phyloP scores from a whole-genome alignment of 1,140 invertebrate genomes.

The Heterodera carotae region DNA sequence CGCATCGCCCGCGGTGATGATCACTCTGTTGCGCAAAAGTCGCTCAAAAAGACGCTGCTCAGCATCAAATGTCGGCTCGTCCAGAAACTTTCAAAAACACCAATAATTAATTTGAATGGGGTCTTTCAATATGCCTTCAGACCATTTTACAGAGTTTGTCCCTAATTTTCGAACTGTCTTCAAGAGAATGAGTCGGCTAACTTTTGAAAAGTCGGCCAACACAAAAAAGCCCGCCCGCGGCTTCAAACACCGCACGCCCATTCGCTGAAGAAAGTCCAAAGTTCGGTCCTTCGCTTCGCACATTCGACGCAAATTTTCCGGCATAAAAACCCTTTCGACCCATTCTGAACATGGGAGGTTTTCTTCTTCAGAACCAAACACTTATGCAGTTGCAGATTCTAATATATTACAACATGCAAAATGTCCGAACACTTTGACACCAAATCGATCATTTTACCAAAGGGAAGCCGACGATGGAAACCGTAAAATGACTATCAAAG shows the following conservation, averaged over 20 bases:
- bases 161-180: constrained; percentile 12
- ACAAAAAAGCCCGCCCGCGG: constrained; percentile 50
- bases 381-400: too few relatives aligned
- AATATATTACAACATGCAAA: too few relatives aligned
- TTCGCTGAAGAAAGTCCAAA: constrained; percentile 23
- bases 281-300: constrained; percentile 37
- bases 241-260: constrained; percentile 39
- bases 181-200: not conserved
- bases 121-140: too few relatives aligned
- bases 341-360: constrained; percentile 33
- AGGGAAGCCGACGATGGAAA: too few relatives aligned
- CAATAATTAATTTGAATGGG: too few relatives aligned
- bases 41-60: constrained; percentile 33
- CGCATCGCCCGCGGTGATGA: constrained; percentile 44
- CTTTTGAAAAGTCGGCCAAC: constrained; percentile 44
- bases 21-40: constrained; percentile 43
- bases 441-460: too few relatives aligned
- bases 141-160: too few relatives aligned
- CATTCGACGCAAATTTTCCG: constrained; percentile 51
- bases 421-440: too few relatives aligned
- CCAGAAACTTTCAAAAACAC: constrained; percentile 38
- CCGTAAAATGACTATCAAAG: too few relatives aligned
- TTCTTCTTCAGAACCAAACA: too few relatives aligned
- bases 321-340: constrained; percentile 47
- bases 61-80: constrained; percentile 46